These are phyloP conservation scores for Erythrocercus mccallii DNA, from an alignment of 2,113 vertebrate species.

Conservation along the genomic window DNA sequence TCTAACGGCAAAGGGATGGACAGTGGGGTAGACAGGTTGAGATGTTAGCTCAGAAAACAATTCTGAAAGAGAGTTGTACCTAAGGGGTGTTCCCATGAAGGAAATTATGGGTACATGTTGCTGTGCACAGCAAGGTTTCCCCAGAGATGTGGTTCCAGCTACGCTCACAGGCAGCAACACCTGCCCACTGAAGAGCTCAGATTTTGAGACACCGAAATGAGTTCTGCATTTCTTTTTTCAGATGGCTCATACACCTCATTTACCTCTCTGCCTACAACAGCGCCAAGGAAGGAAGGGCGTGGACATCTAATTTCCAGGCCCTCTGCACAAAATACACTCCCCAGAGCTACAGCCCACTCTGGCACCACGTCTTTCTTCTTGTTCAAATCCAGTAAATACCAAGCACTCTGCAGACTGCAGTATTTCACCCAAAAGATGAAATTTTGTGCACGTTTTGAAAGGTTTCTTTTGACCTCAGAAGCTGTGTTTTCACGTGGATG, in stretches of 20 bases:
- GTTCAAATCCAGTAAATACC: neutral
- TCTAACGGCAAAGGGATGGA: neutral
- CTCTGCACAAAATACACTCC: neutral
- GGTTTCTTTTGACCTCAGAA: neutral
- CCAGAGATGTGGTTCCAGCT: neutral
- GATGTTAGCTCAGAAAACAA: neutral
- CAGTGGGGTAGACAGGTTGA: rapidly evolving
- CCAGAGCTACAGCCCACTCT: neutral
- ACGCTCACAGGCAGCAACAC: neutral
- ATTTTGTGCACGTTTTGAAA: neutral
- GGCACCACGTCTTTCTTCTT: neutral
- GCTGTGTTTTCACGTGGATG: neutral
- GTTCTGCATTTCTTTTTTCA: neutral
- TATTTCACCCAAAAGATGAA: neutral
- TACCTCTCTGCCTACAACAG: neutral
- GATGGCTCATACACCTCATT: neutral
- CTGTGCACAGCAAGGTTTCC: neutral
- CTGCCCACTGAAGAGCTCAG: neutral
- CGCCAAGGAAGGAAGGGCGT: neutral
- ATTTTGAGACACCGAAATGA: neutral
- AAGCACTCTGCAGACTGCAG: neutral
- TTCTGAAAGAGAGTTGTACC: neutral
- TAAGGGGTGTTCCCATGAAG: neutral
- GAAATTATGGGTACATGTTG: neutral
- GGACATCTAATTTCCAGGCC: neutral